Conservation (phyloP, 2,888 invertebrate species). For the Hyles lineata region DNA sequence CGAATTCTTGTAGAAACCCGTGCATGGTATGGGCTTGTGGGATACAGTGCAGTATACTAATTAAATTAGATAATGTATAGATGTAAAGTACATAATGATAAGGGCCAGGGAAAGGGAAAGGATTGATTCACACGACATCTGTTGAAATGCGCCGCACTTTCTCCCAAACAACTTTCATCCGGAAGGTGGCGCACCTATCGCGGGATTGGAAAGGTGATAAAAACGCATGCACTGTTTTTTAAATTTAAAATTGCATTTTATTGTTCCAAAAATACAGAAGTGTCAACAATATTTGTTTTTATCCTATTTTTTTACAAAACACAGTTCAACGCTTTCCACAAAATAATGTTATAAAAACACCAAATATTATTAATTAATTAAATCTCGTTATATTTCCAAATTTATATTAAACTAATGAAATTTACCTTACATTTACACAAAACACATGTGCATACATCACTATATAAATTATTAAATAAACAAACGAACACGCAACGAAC, state of each 20-base stretch:
- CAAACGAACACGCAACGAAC: slow-evolving; percentile 7
- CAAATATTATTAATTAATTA: too few relatives aligned
- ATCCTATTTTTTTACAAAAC: too few relatives aligned
- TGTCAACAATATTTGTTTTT: background rate
- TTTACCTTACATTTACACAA: background rate
- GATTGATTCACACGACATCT: slow-evolving; percentile 18
- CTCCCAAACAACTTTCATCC: slow-evolving; percentile 1
- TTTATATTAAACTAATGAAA: background rate
- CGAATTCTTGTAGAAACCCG: too few relatives aligned
- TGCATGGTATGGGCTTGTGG: too few relatives aligned
- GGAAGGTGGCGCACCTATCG: slow-evolving; percentile 13
- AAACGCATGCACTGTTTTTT: background rate
- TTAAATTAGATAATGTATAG: background rate
- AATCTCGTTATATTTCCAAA: background rate
- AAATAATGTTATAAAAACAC: background rate
- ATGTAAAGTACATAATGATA: background rate
- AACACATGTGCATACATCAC: slow-evolving; percentile 16
- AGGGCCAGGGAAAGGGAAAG: slow-evolving; percentile 6
- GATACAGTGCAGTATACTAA: too few relatives aligned
- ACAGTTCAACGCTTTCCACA: background rate
- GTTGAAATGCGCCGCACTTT: slow-evolving; percentile 2
- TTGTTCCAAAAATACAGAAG: background rate
- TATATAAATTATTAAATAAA: slow-evolving; percentile 15
- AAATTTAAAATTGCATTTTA: background rate
- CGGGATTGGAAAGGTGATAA: background rate